A percentile compares a stretch with the other conserved stretches of the same genome.
Conservation (phyloP, 37 sponge, comb jelly and placozoan species). For the Beroe forskalii region DNA sequence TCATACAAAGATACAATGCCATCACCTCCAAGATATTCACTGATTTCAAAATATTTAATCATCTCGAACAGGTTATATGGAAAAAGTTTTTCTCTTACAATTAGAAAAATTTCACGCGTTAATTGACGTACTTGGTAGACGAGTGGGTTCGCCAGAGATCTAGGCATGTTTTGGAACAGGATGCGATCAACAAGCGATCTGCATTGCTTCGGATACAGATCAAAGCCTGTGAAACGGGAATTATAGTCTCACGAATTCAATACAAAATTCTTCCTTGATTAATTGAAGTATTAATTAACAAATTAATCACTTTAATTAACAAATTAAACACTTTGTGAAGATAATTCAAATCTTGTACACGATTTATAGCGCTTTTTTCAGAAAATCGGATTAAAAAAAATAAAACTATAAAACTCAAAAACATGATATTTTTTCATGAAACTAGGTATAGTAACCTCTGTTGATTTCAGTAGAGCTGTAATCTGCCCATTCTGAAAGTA, state of each 20-base stretch:
- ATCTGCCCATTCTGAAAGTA: slow-evolving; percentile 29
- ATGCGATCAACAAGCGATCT: slow-evolving; percentile 17
- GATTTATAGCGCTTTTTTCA: no score
- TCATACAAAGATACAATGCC: background rate
- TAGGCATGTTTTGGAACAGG: background rate
- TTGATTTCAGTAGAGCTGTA: slow-evolving; percentile 8
- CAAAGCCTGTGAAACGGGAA: background rate
- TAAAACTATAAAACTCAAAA: background rate
- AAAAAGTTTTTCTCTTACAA: no score
- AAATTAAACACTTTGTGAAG: no score
- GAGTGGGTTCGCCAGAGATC: slow-evolving; percentile 36
- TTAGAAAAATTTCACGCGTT: no score
- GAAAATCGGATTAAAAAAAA: background rate
- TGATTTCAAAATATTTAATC: no score
- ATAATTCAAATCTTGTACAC: no score
- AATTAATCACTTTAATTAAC: no score
- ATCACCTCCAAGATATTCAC: background rate
- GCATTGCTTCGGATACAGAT: slow-evolving; percentile 31
- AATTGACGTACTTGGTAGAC: slow-evolving; percentile 14
- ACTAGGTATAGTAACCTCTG: slow-evolving; percentile 41
- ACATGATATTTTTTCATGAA: no score
- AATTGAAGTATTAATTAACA: no score
- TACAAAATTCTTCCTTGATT: no score
- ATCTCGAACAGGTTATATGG: no score
- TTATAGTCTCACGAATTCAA: no score